phyloP scores from a whole-genome alignment of 2,888 invertebrate species.

The Drepana falcataria region DNA sequence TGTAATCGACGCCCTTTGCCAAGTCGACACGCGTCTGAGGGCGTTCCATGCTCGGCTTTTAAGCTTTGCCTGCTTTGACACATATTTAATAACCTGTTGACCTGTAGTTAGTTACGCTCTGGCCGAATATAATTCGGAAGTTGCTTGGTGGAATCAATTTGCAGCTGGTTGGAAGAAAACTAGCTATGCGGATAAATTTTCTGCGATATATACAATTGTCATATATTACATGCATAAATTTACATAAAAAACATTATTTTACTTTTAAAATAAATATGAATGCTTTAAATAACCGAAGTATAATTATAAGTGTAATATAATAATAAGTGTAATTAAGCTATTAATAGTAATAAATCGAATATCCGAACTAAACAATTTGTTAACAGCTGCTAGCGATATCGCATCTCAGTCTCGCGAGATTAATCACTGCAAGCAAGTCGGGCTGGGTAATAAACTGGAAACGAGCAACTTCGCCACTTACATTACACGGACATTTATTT shows the following conservation, averaged over 20 bases:
- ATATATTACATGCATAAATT: no score
- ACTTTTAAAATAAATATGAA: no score
- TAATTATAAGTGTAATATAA: no score
- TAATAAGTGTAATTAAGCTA: no score
- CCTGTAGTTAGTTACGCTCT: constrained; percentile 57
- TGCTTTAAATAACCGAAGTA: no score
- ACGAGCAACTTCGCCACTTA: constrained; percentile 71
- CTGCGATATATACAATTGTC: no score
- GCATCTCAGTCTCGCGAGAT: constrained; percentile 46
- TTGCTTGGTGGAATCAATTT: no score
- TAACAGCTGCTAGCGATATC: constrained; percentile 38
- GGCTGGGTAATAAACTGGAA: constrained; percentile 59
- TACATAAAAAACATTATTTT: no score
- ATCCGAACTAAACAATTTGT: constrained; percentile 42
- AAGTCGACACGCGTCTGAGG: constrained; percentile 57
- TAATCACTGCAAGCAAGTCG: constrained; percentile 58
- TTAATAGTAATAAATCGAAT: constrained; percentile 26
- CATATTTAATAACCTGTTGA: constrained; percentile 74
- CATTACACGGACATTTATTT: constrained; percentile 74
- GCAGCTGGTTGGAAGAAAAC: no score
- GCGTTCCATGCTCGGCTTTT: constrained; percentile 39
- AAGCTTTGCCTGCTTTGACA: constrained; percentile 57
- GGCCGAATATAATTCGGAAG: constrained; percentile 50
- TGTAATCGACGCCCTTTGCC: constrained; percentile 71
- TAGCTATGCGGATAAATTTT: no score